Conservation (phyloP, 2,797 vertebrate genomes). For the Tangara arthus region DNA sequence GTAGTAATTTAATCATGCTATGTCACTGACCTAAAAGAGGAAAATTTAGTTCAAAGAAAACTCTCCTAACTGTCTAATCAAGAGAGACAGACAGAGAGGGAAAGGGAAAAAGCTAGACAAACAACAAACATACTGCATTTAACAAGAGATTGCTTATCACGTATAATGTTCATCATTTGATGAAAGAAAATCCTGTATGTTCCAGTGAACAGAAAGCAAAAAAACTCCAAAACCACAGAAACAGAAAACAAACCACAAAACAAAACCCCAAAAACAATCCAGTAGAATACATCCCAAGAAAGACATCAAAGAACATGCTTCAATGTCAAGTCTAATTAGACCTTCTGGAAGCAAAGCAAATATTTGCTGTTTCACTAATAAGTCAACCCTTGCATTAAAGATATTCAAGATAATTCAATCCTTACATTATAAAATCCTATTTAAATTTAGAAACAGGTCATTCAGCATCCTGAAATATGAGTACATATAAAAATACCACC, state of each 20-base stretch:
- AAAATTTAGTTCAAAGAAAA: slow-evolving; percentile 13
- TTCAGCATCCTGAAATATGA: not conserved
- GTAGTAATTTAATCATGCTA: not conserved
- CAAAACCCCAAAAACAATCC: not conserved
- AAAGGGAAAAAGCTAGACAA: not conserved
- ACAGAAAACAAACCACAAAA: not conserved
- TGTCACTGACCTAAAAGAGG: not conserved
- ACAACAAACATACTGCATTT: not conserved
- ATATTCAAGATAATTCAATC: not conserved
- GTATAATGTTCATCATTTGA: not conserved
- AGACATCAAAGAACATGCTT: not conserved
- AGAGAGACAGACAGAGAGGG: not conserved
- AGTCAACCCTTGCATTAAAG: not conserved
- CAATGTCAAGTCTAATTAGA: not conserved
- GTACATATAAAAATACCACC: not conserved
- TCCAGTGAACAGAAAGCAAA: not conserved
- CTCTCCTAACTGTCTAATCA: not conserved
- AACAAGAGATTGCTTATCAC: not conserved
- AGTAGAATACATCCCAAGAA: not conserved
- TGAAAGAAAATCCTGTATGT: not conserved
- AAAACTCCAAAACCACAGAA: not conserved
- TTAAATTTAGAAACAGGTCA: slow-evolving; percentile 17
- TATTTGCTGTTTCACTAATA: not conserved
- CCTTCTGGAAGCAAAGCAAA: not conserved
- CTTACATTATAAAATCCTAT: not conserved